Evolutionary conservation across 23 tunicate species (phyloP).

Genomic region (Clavelina lepadiformis): DNA sequence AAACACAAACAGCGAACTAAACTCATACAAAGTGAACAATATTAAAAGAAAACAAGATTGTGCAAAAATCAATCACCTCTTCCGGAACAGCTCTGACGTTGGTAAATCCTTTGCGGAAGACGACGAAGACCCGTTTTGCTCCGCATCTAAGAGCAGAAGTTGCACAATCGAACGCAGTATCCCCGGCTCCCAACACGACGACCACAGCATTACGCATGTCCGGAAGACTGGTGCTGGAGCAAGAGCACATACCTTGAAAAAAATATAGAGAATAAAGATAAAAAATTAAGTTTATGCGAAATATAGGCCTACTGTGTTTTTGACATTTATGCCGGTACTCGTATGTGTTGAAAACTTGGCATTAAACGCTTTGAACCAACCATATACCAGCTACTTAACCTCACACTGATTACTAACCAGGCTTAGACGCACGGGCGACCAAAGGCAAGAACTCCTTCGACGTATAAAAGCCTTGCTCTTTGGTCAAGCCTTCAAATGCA

Average conservation of each 20-base stretch:
- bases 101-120: slow-evolving; percentile 95
- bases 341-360: no score
- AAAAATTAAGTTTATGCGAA: no score
- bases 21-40: no score
- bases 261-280: no score
- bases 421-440: slow-evolving; percentile 89
- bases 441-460: slow-evolving; percentile 93
- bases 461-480: slow-evolving; percentile 84
- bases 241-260: slow-evolving; percentile 80
- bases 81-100: slow-evolving; percentile 99
- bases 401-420: slow-evolving; percentile 70
- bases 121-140: slow-evolving; percentile 95
- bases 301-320: no score
- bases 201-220: slow-evolving; percentile 60
- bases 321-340: no score
- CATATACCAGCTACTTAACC: no score
- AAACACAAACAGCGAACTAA: no score
- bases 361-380: no score
- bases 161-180: slow-evolving; percentile 99
- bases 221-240: slow-evolving; percentile 50
- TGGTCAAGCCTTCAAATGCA: slow-evolving; percentile 62
- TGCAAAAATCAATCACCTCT: slow-evolving; percentile 41
- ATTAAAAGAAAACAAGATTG: background rate
- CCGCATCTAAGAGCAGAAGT: slow-evolving; percentile 98
- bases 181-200: slow-evolving; percentile 96